Percentiles rank a stretch among this genome's conserved stretches.
These are phyloP conservation scores for Dryocosmus kuriphilus DNA, from an alignment of 2,888 invertebrate genomes.

Conservation along the genomic window DNA sequence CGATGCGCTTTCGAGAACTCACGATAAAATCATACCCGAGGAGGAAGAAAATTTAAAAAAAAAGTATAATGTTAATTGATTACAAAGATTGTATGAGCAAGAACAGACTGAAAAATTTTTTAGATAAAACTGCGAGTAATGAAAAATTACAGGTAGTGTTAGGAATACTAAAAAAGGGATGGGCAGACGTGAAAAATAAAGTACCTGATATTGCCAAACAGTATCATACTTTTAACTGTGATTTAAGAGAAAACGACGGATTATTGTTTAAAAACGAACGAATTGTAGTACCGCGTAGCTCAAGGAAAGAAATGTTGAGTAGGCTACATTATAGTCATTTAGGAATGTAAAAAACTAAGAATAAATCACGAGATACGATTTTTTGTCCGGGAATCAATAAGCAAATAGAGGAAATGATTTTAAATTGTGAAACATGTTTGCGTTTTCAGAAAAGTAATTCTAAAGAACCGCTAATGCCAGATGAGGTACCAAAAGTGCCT, in stretches of 20 bases:
- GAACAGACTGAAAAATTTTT: constrained; percentile 36
- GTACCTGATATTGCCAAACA: constrained; percentile 46
- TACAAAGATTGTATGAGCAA: constrained; percentile 39
- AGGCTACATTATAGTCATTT: too few species aligned
- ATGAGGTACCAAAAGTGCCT: constrained; percentile 38
- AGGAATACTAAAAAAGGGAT: constrained; percentile 51
- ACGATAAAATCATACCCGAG: too few species aligned
- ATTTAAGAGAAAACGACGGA: constrained; percentile 45
- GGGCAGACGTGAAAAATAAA: constrained; percentile 56
- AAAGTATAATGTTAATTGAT: too few species aligned
- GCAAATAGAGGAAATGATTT: constrained; percentile 48
- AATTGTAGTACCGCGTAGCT: constrained; percentile 41
- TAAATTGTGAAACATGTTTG: constrained; percentile 46
- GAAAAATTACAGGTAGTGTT: constrained; percentile 6
- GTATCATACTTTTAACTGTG: constrained; percentile 42
- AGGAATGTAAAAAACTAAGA: constrained; percentile 49
- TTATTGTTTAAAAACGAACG: constrained; percentile 49
- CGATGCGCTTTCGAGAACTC: constrained; percentile 48
- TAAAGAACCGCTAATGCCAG: constrained; percentile 36
- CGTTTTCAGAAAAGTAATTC: constrained; percentile 36
- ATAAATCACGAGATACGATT: constrained; percentile 47
- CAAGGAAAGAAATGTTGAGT: constrained; percentile 44
- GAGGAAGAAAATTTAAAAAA: too few species aligned
- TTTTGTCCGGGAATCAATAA: constrained; percentile 51
- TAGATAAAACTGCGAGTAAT: constrained; percentile 40